Evolutionary conservation across 2,888 invertebrate genomes (phyloP), one percentile per base, ranked within the genome.

Genomic region (Dicyrtoma fusca): DNA sequence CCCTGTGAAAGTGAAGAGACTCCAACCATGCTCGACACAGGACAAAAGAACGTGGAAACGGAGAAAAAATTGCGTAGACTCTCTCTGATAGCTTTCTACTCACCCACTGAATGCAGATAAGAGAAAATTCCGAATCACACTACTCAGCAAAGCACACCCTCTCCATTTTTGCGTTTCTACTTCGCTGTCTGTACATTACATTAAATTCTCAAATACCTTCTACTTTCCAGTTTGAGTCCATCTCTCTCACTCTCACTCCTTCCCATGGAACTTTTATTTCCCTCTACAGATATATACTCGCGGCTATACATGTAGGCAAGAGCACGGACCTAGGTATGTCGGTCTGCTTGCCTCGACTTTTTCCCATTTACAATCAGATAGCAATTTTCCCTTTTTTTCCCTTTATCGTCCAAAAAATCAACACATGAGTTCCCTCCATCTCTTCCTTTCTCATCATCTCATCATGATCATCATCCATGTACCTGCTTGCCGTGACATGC

Each of bases 41-140:
- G 71, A 74, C 66, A 73, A 73, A 71, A 70, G 73, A 68, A 69
- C 69, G 26, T 69, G 61, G 69, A 69, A 69, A 59, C 69, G 57
- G 69, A 69, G 69, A 75, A 75, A 75, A 75, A 75, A 75, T 75
- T 75, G 75, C 75, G 75, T 75, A 75, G 73, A 73, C 70, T 73
- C 71, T 64, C 63, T 44, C 75, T 75, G 75, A 75, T 75, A 74
- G 75, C 75, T 75, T 75, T 75, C 75, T 75, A 74, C 75, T 75
- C 75, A 76, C 76, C 76, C 71, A 73, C 76, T 76, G 76, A 76
- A 76, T 76, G 76, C 76, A 74, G 74, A 76, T 74, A 74, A 74
- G 76, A 76, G 72, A 74, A 74, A 75, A 74, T 74, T 76, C 74
- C 73, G 71, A 74, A 74, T 75, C 75, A 75, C 72, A 75, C 73